These are phyloP conservation scores for Semnornis frantzii DNA, from an alignment of 2,113 vertebrate species.

Conservation along the genomic window DNA sequence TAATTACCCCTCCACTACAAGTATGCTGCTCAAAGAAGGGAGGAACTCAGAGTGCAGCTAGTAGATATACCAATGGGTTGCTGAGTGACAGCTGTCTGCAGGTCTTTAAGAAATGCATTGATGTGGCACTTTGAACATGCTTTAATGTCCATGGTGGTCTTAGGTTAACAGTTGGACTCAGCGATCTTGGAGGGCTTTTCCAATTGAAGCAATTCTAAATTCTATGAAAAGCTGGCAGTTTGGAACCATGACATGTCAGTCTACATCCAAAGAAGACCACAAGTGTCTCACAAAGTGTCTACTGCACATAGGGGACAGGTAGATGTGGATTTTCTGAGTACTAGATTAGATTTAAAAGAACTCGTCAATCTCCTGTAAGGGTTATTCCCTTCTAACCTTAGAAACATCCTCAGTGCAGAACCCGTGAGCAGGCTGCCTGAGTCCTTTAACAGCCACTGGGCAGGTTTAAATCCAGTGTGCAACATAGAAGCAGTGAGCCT, in stretches of 20 bases:
- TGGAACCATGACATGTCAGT: neutral
- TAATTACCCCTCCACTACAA: too few species aligned
- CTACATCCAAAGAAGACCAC: neutral
- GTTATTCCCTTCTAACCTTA: neutral
- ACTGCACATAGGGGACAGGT: neutral
- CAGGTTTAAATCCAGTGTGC: accelerated
- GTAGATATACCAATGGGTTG: neutral
- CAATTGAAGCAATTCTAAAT: too few species aligned
- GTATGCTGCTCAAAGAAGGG: accelerated
- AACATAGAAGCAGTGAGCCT: neutral
- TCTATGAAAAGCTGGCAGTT: neutral
- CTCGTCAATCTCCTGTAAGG: neutral
- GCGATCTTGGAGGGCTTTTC: too few species aligned
- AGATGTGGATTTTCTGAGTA: neutral
- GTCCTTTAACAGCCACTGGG: neutral
- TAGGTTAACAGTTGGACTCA: too few species aligned
- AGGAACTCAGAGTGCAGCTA: neutral
- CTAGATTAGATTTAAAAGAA: neutral
- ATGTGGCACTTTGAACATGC: too few species aligned
- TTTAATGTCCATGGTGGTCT: too few species aligned
- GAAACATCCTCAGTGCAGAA: too few species aligned
- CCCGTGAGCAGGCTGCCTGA: neutral
- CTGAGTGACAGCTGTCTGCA: neutral
- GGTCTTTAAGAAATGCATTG: too few species aligned
- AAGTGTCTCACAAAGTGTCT: neutral